A percentile compares a stretch with the other conserved stretches of the same genome.
phyloP scores from a whole-genome alignment of 2,113 vertebrate genomes.

The Bolborhynchus lineola region DNA sequence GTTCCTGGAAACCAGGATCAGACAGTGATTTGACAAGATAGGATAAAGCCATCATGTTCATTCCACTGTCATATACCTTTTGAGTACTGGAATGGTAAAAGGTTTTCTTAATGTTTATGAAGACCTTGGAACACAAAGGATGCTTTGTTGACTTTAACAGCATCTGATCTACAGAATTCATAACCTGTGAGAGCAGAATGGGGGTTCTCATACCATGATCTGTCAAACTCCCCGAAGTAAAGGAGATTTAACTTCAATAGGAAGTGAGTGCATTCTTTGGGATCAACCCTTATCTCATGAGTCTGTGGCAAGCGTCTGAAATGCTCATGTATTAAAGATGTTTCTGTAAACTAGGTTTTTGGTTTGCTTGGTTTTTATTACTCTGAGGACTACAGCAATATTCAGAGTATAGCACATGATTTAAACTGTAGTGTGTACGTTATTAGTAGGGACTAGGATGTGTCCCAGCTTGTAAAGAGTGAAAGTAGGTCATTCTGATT shows the following conservation, averaged over 20 bases:
- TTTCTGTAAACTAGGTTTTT: constrained; percentile 26
- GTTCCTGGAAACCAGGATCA: neutral
- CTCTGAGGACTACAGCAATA: neutral
- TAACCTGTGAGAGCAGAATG: neutral
- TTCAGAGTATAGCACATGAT: neutral
- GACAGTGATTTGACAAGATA: neutral
- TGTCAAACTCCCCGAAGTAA: neutral
- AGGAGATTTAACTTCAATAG: neutral
- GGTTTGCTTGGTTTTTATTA: neutral
- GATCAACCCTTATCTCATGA: neutral
- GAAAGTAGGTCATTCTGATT: constrained; percentile 45
- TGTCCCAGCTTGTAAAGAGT: neutral
- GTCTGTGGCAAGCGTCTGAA: neutral
- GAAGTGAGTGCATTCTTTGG: neutral
- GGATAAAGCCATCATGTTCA: neutral
- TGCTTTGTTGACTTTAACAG: neutral
- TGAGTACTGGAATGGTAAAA: neutral
- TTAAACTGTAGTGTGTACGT: constrained; percentile 19
- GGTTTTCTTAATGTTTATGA: neutral
- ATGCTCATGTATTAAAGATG: constrained; percentile 40
- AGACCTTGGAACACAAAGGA: neutral
- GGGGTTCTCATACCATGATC: neutral
- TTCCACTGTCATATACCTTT: neutral
- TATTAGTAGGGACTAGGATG: constrained; percentile 1
- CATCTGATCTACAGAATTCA: neutral